Evolutionary conservation across 2,888 invertebrate genomes (phyloP).

Genomic region (Phyto melanocephala): DNA sequence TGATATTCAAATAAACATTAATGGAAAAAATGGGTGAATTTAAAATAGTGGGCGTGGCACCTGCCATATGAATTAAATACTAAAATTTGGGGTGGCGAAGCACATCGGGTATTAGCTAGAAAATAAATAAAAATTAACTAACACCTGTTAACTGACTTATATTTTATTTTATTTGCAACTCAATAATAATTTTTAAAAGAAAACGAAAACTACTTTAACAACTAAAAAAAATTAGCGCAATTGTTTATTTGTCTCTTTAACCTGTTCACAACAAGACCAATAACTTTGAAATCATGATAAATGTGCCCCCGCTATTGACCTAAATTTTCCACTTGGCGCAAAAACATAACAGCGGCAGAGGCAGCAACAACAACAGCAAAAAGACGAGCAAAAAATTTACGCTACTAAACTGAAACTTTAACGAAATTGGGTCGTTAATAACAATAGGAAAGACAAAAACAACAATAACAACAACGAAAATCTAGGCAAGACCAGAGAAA

Average conservation of each 20-base stretch:
- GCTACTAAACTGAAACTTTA: slow-evolving; percentile 24
- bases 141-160: slow-evolving; percentile 32
- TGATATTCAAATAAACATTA: no score
- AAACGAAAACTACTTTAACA: not conserved
- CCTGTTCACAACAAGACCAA: slow-evolving; percentile 60
- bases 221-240: slow-evolving; percentile 42
- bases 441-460: not conserved
- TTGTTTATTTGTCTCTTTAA: slow-evolving; percentile 58
- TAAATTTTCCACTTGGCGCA: slow-evolving; percentile 47
- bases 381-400: not conserved
- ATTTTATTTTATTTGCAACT: not conserved
- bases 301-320: slow-evolving; percentile 64
- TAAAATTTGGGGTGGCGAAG: no score
- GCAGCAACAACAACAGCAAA: not conserved
- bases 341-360: not conserved
- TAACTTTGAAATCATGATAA: slow-evolving; percentile 62
- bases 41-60: no score
- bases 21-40: no score
- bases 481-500: not conserved
- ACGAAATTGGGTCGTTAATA: slow-evolving; percentile 44
- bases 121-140: no score
- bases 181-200: not conserved
- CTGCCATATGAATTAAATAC: no score
- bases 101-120: no score
- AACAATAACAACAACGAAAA: not conserved